A percentile compares a stretch with the other conserved stretches of the same genome.
These are phyloP conservation scores for Phaethornis superciliosus DNA, from an alignment of 2,113 vertebrate genomes.

Conservation along the genomic window DNA sequence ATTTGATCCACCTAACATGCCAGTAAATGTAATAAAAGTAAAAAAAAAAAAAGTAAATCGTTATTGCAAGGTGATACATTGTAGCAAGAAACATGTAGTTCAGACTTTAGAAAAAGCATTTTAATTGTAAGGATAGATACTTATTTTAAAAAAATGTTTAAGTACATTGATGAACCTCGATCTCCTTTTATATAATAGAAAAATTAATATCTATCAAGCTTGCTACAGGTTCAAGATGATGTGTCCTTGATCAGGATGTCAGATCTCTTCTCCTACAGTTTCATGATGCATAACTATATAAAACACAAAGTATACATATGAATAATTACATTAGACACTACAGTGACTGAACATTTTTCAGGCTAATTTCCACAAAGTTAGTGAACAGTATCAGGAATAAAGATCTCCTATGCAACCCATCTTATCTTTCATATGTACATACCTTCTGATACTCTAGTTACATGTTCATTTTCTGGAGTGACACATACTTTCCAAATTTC, in stretches of 20 bases:
- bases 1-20: neutral
- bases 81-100: neutral
- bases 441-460: slow-evolving; percentile 40
- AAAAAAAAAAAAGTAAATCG: rapidly evolving
- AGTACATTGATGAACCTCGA: neutral
- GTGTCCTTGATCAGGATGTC: neutral
- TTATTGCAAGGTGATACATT: neutral
- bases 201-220: neutral
- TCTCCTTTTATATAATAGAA: neutral
- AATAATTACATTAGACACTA: neutral
- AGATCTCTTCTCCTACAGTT: neutral
- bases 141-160: neutral
- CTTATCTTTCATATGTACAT: neutral
- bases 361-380: neutral
- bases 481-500: slow-evolving; percentile 13
- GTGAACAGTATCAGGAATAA: neutral
- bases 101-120: neutral
- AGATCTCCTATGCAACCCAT: neutral
- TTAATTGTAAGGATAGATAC: neutral
- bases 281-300: neutral
- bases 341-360: neutral
- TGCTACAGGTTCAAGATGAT: neutral
- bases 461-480: slow-evolving; percentile 27
- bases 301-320: neutral
- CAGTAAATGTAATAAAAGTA: neutral